phyloP scores from a whole-genome alignment of 2,797 vertebrate genomes.

The Pangasius sanitwongsei region DNA sequence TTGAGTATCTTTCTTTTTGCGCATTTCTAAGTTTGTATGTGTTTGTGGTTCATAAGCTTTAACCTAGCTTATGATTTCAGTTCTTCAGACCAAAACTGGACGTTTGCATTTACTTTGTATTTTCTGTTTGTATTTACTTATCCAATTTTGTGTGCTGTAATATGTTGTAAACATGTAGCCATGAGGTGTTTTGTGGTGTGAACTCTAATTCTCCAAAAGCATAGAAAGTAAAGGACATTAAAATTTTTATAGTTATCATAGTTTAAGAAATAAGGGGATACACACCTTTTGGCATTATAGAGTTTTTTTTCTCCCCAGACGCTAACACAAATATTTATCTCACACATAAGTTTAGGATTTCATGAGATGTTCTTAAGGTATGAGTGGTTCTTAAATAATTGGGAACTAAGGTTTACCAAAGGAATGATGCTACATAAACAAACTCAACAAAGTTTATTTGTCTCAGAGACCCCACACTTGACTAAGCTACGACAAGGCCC shows the following conservation, averaged over 20 bases:
- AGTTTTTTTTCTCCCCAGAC: neutral
- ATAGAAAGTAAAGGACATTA: neutral
- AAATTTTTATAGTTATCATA: neutral
- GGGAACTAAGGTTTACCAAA: neutral
- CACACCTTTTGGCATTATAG: neutral
- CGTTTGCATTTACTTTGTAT: neutral
- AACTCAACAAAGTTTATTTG: neutral
- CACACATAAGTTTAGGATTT: neutral
- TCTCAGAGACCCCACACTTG: neutral
- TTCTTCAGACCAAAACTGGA: neutral
- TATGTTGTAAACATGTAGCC: neutral
- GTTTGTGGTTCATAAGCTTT: neutral
- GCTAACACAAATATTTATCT: neutral
- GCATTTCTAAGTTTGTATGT: neutral
- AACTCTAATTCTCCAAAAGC: neutral
- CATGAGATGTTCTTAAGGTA: neutral
- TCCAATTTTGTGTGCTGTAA: neutral
- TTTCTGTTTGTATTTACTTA: neutral
- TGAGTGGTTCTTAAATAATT: neutral
- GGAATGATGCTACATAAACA: no score
- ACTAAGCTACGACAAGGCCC: neutral
- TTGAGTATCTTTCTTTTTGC: neutral
- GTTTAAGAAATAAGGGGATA: neutral
- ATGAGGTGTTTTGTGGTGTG: neutral
- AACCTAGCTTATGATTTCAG: neutral